phyloP scores from a whole-genome alignment of 2,113 vertebrate species.

The Verasper variegatus region DNA sequence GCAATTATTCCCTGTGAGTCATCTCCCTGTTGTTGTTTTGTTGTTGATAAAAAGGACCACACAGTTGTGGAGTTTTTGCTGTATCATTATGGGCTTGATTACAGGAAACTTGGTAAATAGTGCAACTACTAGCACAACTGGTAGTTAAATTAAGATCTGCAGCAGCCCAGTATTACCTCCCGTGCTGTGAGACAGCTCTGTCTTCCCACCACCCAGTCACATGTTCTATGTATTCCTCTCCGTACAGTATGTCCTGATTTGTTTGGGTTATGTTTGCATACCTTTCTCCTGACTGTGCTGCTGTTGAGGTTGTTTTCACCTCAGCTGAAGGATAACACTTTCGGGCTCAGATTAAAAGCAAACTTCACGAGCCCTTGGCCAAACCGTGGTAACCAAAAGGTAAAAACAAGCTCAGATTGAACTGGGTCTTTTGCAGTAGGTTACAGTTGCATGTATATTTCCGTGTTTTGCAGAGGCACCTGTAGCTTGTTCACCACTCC shows the following conservation, averaged over 20 bases:
- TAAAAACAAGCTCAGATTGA: background rate
- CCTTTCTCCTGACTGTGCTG: background rate
- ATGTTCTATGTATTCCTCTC: background rate
- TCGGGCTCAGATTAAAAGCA: background rate
- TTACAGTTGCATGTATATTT: background rate
- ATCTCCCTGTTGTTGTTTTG: conserved; percentile 15
- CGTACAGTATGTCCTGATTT: background rate
- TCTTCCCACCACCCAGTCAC: background rate
- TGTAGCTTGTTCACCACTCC: background rate
- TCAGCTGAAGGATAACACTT: background rate
- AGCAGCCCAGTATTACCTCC: conserved; percentile 10
- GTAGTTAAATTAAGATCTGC: conserved; percentile 27
- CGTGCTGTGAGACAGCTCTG: no score
- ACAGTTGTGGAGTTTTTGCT: background rate
- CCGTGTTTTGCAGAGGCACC: background rate
- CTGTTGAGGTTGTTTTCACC: background rate
- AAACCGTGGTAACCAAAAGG: background rate
- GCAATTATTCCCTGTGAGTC: conserved; percentile 51
- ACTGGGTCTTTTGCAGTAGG: background rate
- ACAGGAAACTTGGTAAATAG: conserved; percentile 31
- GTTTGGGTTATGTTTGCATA: background rate
- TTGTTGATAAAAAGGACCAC: conserved; percentile 6
- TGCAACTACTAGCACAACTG: conserved; percentile 9
- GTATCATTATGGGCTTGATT: conserved; percentile 21
- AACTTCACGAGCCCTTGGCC: background rate